phyloP scores from a whole-genome alignment of 1,140 invertebrate species.

The Propsilocerus akamusi region DNA sequence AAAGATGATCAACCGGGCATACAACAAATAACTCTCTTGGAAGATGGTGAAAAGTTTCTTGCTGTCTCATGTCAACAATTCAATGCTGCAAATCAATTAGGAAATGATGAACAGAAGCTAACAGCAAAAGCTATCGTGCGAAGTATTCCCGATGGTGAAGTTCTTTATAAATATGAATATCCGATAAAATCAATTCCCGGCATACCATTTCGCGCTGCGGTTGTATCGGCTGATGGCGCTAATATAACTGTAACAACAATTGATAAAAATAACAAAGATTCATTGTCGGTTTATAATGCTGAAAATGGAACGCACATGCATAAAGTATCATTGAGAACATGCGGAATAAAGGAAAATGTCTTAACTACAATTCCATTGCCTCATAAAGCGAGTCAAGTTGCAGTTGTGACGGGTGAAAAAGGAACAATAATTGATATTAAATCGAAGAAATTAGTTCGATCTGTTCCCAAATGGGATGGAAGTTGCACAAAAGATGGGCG shows the following conservation, averaged over 20 bases:
- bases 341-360: conserved; percentile 41
- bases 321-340: conserved; percentile 44
- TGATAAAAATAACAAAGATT: conserved; percentile 69
- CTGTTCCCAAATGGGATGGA: conserved; percentile 64
- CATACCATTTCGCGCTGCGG: conserved; percentile 44
- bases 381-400: conserved; percentile 64
- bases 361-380: conserved; percentile 52
- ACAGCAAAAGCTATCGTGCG: conserved; percentile 43
- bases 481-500: conserved; percentile 73
- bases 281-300: conserved; percentile 64
- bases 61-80: conserved; percentile 50
- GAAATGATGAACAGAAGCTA: conserved; percentile 28
- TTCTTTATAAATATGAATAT: conserved; percentile 64
- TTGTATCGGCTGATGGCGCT: conserved; percentile 62
- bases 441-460: conserved; percentile 55
- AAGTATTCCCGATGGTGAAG: conserved; percentile 43
- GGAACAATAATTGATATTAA: conserved; percentile 71
- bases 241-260: conserved; percentile 58
- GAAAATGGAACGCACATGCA: conserved; percentile 62
- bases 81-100: conserved; percentile 25
- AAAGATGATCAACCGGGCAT: conserved; percentile 73
- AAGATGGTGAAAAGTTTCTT: conserved; percentile 67
- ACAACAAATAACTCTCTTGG: conserved; percentile 67
- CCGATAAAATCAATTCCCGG: conserved; percentile 44
- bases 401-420: conserved; percentile 77